Evolutionary conservation across 2,797 vertebrate genomes (phyloP), one percentile per base, ranked within the genome.

Genomic region (Agapornis canus): DNA sequence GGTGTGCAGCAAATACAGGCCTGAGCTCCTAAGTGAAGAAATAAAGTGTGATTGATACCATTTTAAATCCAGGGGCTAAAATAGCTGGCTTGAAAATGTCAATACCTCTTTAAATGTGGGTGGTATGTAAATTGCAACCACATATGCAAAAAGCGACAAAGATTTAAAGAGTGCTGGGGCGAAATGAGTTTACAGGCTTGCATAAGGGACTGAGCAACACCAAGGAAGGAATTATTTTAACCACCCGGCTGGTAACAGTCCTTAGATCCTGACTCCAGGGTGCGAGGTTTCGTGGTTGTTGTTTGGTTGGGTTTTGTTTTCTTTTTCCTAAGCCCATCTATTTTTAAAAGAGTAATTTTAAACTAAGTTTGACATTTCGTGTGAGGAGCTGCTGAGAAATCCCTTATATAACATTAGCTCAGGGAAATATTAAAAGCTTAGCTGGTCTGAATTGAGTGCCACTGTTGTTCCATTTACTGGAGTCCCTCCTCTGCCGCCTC

Each of bases 61-160:
- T 89, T 93, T 88, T 75, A 95, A 93, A 91, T 81, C 65, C 82
- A 91, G 81, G 68, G 94, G 94, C 96, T 89, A 78, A 94, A 96
- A 91, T 79, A 94, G 61, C 64, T 11, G 25, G 57, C 90, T 90
- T 51, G 72, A 79, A 96, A 94, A 94, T 92, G 93, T 95, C 95
- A 86, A 90, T 96, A 89, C 70, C 82, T 80, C 95, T 96, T 91
- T 96, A 95, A 95, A 82, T 91, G 94, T 94, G 95, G 95, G 95
- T 88, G 95, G 94, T 83, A 84, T 94, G 88, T 82, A 94, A 92
- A 91, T 90, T 70, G 72, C 95, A 94, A 89, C 90, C 95, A 35
- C 85, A 86, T 92, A 95, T 81, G 82, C 83, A 92, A 80, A 87
- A 65, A 93, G 75, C 14, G 59, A 95, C 87, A 89, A 86, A 82